Base-by-base conservation (phyloP, 2,113 vertebrate genomes). In the Patagioenas fasciata region DNA sequence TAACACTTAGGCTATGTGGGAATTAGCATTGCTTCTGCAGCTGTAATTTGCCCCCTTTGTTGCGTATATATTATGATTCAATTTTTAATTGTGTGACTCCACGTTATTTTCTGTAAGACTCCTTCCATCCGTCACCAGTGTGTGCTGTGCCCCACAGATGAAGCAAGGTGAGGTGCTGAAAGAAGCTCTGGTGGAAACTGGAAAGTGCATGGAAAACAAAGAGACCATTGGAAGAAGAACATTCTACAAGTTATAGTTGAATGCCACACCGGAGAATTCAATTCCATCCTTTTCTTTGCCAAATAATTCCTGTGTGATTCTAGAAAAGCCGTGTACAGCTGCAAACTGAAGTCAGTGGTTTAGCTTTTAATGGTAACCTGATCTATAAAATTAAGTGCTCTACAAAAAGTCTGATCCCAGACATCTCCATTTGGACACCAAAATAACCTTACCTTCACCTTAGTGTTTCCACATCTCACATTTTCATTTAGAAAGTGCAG, bases 361-460 rank as follows among this genome's bases (percentile, higher is more conserved):
- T 91, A 72, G 74, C 80, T 89, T 93, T 89, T 88, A 72, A 69
- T 89, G 78, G 89, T 87, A 91, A 91, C 0, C 2, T 87, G 74
- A 91, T 74, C 90, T 61, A 4, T 51, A 88, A 91, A 91, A 91
- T 89, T 34, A 91, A 94, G 91, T 93, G 67, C 64, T 94, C 91
- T 66, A 54, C 89, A 66, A 66, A 82, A 93, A 60, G 9, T 62
- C 50, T 77, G 51, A 79, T 87, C 78, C 87, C 57, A 87, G 61
- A 10, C 73, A 71, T 70, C 21, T 91, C 80, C 47, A 26, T 25
- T 65, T 90, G 60, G 84, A 44, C 87, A 85, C 78, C 84, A 57
- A 32, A 92, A 65, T 48, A 70, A 6, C 26, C 40, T 91, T 67
- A 51, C 56, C 53, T 42, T 89, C 78, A 71, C 80, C 62, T 83